Conservation (phyloP, 2,888 invertebrate species). For the Drosophila nr. fundita region DNA sequence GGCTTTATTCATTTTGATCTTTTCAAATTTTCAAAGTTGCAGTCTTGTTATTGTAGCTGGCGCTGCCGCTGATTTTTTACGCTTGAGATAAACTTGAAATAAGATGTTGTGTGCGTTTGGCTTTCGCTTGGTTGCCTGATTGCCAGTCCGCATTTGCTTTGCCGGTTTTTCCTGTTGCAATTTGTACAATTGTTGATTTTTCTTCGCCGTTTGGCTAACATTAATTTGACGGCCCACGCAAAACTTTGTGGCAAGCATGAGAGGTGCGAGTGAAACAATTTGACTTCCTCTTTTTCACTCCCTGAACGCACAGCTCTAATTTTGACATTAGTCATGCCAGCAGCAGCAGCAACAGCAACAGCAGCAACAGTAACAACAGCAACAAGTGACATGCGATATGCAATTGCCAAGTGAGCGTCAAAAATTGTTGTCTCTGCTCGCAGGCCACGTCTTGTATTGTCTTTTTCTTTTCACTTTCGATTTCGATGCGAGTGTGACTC, state of each 20-base stretch:
- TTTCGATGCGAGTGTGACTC: constrained; percentile 72
- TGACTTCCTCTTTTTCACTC: constrained; percentile 59
- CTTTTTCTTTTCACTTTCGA: constrained; percentile 80
- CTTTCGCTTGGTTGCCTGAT: constrained; percentile 59
- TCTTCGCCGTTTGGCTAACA: constrained; percentile 36
- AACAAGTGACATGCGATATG: constrained; percentile 55
- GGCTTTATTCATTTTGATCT: constrained; percentile 23
- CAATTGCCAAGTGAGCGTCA: constrained; percentile 68
- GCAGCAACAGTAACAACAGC: constrained; percentile 9
- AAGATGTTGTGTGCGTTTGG: constrained; percentile 58
- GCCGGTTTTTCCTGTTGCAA: constrained; percentile 74
- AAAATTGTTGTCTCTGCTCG: constrained; percentile 49
- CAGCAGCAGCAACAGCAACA: constrained; percentile 18
- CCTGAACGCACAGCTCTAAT: constrained; percentile 35
- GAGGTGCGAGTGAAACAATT: constrained; percentile 28
- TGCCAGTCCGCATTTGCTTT: constrained; percentile 21
- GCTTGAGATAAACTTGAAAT: constrained; percentile 64
- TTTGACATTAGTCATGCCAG: constrained; percentile 64
- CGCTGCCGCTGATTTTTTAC: constrained; percentile 48
- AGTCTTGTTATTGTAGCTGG: constrained; percentile 4
- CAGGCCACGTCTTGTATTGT: constrained; percentile 56
- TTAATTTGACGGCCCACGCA: constrained; percentile 54
- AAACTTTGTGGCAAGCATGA: constrained; percentile 57
- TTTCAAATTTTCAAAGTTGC: constrained; percentile 28
- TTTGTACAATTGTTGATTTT: constrained; percentile 69